phyloP scores from a whole-genome alignment of 2,888 invertebrate species.

The Hermodice carunculata region DNA sequence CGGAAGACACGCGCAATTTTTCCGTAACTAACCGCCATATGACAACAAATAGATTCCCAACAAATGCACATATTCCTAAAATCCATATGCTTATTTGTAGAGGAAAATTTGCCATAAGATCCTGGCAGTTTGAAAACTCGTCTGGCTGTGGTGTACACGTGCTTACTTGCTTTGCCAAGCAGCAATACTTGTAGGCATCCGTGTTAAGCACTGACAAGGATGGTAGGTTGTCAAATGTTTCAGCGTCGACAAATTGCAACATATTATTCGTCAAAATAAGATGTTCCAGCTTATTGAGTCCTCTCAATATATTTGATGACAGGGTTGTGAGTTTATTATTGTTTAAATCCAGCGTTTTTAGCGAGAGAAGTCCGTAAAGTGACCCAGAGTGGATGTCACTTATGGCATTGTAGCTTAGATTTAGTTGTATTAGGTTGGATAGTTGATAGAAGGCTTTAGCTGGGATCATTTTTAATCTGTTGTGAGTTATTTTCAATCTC shows the following conservation, averaged over 20 bases:
- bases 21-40: constrained; percentile 72
- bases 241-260: constrained; percentile 11
- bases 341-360: constrained; percentile 27
- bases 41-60: constrained; percentile 73
- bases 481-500: constrained; percentile 6
- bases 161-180: constrained; percentile 56
- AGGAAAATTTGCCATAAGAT: constrained; percentile 42
- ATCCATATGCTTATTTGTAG: constrained; percentile 74
- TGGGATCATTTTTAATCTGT: not conserved
- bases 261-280: constrained; percentile 25
- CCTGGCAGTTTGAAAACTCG: constrained; percentile 46
- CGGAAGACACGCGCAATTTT: constrained; percentile 26
- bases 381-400: not conserved
- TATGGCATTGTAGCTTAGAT: constrained; percentile 19
- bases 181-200: constrained; percentile 63
- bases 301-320: not conserved
- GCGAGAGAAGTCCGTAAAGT: constrained; percentile 27
- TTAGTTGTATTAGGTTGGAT: constrained; percentile 14
- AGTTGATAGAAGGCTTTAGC: constrained; percentile 2
- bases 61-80: constrained; percentile 74
- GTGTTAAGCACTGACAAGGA: constrained; percentile 36
- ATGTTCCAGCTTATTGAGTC: constrained; percentile 13
- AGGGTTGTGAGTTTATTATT: constrained; percentile 24
- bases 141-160: constrained; percentile 40
- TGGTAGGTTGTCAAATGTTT: constrained; percentile 18